These are phyloP conservation scores for Clamator glandarius DNA, from an alignment of 2,797 vertebrate species.

Conservation along the genomic window DNA sequence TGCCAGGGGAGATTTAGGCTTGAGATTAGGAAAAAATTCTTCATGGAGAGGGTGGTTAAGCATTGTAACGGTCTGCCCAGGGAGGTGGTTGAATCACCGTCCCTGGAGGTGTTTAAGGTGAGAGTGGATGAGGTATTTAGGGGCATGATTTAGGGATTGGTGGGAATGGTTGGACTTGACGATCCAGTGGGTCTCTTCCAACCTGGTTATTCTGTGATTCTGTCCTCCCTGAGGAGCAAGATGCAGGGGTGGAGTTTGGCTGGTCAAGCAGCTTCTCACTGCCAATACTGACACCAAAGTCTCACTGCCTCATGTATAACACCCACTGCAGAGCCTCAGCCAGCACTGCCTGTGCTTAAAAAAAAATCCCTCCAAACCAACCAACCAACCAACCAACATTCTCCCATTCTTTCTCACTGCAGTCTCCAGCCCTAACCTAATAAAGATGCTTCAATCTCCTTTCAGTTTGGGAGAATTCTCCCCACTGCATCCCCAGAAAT, in stretches of 20 bases:
- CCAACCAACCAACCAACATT: background rate
- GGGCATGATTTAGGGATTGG: no score
- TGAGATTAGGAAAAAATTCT: no score
- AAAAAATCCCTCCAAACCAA: background rate
- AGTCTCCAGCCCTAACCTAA: constrained; percentile 29
- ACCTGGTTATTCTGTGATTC: no score
- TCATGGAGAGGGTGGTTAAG: no score
- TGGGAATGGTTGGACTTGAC: no score
- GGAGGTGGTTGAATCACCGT: no score
- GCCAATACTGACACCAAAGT: background rate
- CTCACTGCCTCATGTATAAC: background rate
- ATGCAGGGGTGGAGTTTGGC: accelerated
- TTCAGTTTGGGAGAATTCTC: constrained; percentile 34
- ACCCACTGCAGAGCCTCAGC: background rate
- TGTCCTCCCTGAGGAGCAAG: accelerated
- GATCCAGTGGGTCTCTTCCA: no score
- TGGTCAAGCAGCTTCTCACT: background rate
- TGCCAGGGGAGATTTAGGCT: no score
- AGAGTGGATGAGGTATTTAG: no score
- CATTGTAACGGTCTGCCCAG: no score
- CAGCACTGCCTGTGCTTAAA: background rate
- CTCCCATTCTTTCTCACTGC: background rate
- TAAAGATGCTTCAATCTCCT: constrained; percentile 7
- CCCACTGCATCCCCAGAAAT: constrained; percentile 53
- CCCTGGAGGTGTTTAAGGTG: no score